Conservation (phyloP, 2,113 vertebrate species). For the Hydrolagus affinis region DNA sequence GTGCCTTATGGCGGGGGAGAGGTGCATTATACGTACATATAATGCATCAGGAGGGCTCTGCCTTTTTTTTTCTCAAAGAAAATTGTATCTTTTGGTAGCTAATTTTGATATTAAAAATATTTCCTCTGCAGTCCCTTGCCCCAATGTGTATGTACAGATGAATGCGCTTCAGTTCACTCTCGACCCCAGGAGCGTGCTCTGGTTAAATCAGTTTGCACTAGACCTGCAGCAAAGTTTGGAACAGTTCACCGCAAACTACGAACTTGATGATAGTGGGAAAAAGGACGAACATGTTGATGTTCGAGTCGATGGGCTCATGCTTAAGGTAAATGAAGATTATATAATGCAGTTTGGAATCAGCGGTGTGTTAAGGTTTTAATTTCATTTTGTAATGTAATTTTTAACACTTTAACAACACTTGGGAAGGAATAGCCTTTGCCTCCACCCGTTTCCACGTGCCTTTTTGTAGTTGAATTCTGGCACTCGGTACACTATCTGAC, state of each 20-base stretch:
- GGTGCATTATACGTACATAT: too few species aligned
- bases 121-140: constrained; percentile 73
- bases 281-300: constrained; percentile 92
- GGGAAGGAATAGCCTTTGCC: too few species aligned
- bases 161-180: constrained; percentile 92
- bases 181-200: constrained; percentile 88
- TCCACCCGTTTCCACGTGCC: too few species aligned
- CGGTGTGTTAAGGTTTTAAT: too few species aligned
- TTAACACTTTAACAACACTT: too few species aligned
- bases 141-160: constrained; percentile 87
- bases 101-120: constrained; percentile 17
- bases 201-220: constrained; percentile 91
- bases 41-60: background rate
- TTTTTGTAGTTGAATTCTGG: too few species aligned
- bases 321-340: constrained; percentile 65
- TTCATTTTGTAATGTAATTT: too few species aligned
- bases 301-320: constrained; percentile 88
- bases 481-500: too few species aligned
- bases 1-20: background rate
- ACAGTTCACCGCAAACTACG: constrained; percentile 96
- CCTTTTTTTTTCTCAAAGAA: background rate
- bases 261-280: constrained; percentile 83
- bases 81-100: background rate
- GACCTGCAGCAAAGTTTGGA: constrained; percentile 90
- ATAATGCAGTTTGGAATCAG: background rate